Evolutionary conservation across 2,113 vertebrate genomes (phyloP), one percentile per base, ranked within the genome.

Genomic region (Psittacula cyanocephala): DNA sequence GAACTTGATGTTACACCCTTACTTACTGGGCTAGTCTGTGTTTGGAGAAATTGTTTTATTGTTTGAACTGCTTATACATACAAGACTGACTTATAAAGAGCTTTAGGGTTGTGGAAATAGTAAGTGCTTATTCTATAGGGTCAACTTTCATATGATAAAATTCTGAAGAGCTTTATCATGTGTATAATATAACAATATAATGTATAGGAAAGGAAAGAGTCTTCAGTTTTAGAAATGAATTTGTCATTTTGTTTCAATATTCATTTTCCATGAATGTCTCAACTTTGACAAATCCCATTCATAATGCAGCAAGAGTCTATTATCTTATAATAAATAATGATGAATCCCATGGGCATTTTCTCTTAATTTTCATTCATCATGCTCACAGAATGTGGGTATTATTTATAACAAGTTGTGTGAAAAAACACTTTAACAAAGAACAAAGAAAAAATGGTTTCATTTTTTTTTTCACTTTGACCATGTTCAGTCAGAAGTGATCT

Each of bases 141-240:
- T 4, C 10, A 77, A 11, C 6, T 60, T 55, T 33, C 7, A 19
- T 52, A 65, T 81, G 37, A 80, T 77, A 94, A 92, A 91, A 88
- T 24, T 33, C 74, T 82, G 77, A 93, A 91, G 71, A 70, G 3
- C 10, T 33, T 3, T 82, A 84, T 77, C 46, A 50, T 24, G 76
- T 69, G 22, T 23, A 24, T 55, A 37, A 50, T 64, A 28, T 91
- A 85, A 72, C 8, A 91, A 86, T 7, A 27, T 50, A 82, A 86
- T 67, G 31, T 88, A 46, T 55, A 72, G 67, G 70, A 77, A 72
- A 95, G 57, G 43, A 97, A 84, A 84, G 6, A 3, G 15, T 44
- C 60, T 93, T n/a, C 25, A 68, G 13, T 87, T 97, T 95, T 80
- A 95, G 90, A 93, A 96, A 94, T 87, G 35, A 95, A 95, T 77